Conservation (phyloP, 2,797 vertebrate genomes). For the Melopsittacus undulatus region DNA sequence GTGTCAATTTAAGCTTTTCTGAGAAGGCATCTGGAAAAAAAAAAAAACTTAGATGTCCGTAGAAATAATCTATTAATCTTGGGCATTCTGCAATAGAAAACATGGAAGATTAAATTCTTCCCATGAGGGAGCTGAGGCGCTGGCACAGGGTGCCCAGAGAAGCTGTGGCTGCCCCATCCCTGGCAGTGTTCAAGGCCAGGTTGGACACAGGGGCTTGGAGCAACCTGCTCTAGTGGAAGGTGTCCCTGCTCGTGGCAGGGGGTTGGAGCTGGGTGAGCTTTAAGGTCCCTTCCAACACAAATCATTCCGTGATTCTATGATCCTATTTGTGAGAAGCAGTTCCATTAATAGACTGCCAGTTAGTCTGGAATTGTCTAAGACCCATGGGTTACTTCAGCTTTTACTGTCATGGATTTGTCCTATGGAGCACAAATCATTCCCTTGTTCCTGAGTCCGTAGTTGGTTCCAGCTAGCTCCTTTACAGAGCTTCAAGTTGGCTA, state of each 20-base stretch:
- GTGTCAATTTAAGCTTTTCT: neutral
- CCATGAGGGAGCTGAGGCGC: neutral
- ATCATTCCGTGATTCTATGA: neutral
- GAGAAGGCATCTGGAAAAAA: neutral
- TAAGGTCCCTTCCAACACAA: neutral
- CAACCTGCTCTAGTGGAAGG: neutral
- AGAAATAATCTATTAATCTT: neutral
- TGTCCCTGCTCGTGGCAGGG: neutral
- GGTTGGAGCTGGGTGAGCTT: neutral
- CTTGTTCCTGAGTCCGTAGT: neutral
- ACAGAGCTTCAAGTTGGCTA: neutral
- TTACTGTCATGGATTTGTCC: neutral
- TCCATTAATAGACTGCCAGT: fast-evolving
- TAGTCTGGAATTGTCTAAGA: neutral
- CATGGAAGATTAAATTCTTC: neutral
- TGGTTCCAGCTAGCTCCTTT: neutral
- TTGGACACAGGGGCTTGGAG: neutral
- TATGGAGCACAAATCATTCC: fast-evolving
- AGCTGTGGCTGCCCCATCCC: neutral
- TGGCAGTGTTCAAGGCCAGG: neutral
- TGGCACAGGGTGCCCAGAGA: neutral
- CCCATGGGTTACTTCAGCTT: neutral
- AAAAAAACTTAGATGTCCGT: neutral
- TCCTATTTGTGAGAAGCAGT: neutral
- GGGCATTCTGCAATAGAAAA: neutral